Conservation (phyloP, 1,140 invertebrate species). For the Heterodera carotae region DNA sequence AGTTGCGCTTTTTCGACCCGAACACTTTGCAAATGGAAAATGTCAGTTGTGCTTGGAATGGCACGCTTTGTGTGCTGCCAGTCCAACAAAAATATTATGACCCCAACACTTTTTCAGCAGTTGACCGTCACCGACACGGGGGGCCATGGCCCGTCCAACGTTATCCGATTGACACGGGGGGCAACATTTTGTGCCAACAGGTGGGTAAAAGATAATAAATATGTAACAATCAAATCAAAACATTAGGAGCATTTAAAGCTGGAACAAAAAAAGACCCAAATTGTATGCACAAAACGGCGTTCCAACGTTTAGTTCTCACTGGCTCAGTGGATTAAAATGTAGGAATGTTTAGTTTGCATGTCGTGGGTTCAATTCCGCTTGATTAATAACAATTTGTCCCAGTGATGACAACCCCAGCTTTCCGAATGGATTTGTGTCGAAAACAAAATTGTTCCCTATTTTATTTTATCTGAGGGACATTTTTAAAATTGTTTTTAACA, state of each 20-base stretch:
- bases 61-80: no score
- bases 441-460: conserved; percentile 7
- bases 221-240: not conserved
- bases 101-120: conserved; percentile 15
- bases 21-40: conserved; percentile 11
- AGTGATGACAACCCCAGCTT: not conserved
- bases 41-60: not conserved
- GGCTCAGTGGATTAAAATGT: no score
- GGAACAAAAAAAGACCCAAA: no score
- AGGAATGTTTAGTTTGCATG: not conserved
- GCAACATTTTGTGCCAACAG: conserved; percentile 21
- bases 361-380: not conserved
- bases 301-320: no score
- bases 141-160: not conserved
- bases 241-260: not conserved
- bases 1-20: conserved; percentile 13
- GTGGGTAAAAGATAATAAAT: not conserved
- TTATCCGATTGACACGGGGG: conserved; percentile 14
- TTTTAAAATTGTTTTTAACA: not conserved
- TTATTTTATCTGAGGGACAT: not conserved
- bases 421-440: not conserved
- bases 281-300: no score
- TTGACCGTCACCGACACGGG: conserved; percentile 1
- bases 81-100: not conserved
- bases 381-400: not conserved